Conservation (phyloP, 2,888 invertebrate species). For the Chymomyza fuscimana region DNA sequence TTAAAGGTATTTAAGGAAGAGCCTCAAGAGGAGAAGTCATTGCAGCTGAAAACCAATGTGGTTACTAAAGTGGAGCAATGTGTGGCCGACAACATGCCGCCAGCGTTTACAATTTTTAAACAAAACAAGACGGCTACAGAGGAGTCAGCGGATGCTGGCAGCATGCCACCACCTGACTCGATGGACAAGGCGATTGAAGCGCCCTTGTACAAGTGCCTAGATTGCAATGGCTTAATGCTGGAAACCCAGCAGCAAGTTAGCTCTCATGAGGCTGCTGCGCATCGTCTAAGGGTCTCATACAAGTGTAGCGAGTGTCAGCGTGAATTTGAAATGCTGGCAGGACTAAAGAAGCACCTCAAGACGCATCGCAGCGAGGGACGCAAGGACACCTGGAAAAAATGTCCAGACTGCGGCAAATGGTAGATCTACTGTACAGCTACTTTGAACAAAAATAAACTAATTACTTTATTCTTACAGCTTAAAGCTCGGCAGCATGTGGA, state of each 20-base stretch:
- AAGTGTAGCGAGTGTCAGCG: conserved; percentile 76
- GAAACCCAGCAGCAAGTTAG: conserved; percentile 61
- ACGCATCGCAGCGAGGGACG: conserved; percentile 76
- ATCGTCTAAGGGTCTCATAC: conserved; percentile 72
- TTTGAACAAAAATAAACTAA: background rate
- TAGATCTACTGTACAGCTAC: conserved; percentile 44
- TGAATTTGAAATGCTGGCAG: conserved; percentile 74
- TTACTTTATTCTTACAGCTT: conserved; percentile 57
- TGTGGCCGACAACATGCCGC: conserved; percentile 57
- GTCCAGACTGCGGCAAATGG: conserved; percentile 79
- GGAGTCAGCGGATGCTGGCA: conserved; percentile 13
- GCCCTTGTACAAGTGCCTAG: conserved; percentile 75
- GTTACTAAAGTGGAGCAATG: conserved; percentile 55
- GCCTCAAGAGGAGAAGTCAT: conserved; percentile 54
- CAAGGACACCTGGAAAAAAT: conserved; percentile 78
- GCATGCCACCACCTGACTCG: conserved; percentile 58
- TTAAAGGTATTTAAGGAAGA: conserved; percentile 69
- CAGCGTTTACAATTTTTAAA: conserved; percentile 64
- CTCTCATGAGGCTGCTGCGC: conserved; percentile 71
- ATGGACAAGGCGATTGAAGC: conserved; percentile 39
- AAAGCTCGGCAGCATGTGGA: conserved; percentile 79
- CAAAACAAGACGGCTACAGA: conserved; percentile 33
- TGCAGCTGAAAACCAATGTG: conserved; percentile 22
- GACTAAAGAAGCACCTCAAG: conserved; percentile 77
- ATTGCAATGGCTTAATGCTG: conserved; percentile 72